Conservation (phyloP, 2,888 invertebrate genomes). For the Acheta domesticus region DNA sequence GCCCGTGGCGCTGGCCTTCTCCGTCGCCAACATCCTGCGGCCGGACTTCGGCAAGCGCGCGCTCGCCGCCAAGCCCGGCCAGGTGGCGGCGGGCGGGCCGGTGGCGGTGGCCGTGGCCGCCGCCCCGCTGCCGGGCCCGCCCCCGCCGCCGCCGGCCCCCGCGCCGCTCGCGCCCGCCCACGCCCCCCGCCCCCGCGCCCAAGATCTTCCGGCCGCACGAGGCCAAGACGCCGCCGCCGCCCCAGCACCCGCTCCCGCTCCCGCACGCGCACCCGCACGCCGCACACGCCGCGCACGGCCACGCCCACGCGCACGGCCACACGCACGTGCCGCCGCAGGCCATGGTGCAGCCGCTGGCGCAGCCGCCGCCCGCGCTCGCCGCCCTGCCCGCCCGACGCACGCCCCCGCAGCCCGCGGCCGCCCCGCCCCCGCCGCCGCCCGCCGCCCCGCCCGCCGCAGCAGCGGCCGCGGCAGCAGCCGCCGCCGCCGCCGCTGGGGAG, state of each 20-base stretch:
- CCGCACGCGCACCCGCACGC: background rate
- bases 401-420: conserved; percentile 21
- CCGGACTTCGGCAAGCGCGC: conserved; percentile 71
- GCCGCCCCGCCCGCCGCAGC: conserved; percentile 18
- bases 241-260: background rate
- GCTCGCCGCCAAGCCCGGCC: conserved; percentile 12
- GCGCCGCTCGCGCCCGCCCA: conserved; percentile 11
- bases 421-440: conserved; percentile 19
- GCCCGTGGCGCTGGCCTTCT: conserved; percentile 30
- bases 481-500: background rate
- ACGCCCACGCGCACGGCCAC: conserved; percentile 9
- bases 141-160: conserved; percentile 20
- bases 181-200: conserved; percentile 25
- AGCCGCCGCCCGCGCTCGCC: conserved; percentile 27
- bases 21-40: conserved; percentile 74
- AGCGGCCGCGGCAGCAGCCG: background rate
- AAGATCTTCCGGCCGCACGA: background rate
- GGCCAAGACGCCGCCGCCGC: background rate
- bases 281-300: background rate
- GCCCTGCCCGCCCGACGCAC: background rate
- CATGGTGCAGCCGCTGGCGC: conserved; percentile 61
- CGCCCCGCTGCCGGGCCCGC: background rate
- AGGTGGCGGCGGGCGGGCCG: background rate
- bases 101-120: background rate
- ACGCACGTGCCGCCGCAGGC: conserved; percentile 43